Evolutionary conservation across 2,113 vertebrate species (phyloP).

Genomic region (Protobothrops flavoviridis): DNA sequence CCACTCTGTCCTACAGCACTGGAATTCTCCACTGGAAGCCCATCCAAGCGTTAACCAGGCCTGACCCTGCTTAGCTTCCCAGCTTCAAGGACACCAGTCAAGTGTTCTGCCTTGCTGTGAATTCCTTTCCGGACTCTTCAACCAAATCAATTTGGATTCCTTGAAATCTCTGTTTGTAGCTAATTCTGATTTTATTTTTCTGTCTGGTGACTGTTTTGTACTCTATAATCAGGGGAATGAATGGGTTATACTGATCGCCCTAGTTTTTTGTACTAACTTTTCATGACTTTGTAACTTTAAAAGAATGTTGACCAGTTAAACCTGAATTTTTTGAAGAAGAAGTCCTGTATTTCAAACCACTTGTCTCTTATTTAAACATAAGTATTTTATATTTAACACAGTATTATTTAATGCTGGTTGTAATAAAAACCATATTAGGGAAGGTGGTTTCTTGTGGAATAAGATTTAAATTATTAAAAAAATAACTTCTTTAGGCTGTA

Average conservation of each 20-base stretch:
- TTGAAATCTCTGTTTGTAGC: not conserved
- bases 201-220: constrained; percentile 20
- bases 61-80: not conserved
- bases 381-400: constrained; percentile 69
- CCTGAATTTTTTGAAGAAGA: constrained; percentile 29
- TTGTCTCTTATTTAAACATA: constrained; percentile 32
- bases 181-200: not conserved
- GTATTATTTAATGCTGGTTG: constrained; percentile 42
- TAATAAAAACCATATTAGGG: constrained; percentile 41
- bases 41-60: not conserved
- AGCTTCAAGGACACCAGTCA: not conserved
- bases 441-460: constrained; percentile 52
- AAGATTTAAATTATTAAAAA: constrained; percentile 60
- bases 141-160: not conserved
- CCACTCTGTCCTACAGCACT: not conserved
- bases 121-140: not conserved
- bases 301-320: not conserved
- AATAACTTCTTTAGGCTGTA: constrained; percentile 53
- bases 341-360: constrained; percentile 45
- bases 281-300: not conserved
- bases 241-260: not conserved
- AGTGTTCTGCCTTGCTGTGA: not conserved
- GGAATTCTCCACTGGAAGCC: not conserved
- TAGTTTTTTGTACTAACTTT: constrained; percentile 54
- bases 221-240: not conserved